Evolutionary conservation across 2,797 vertebrate genomes (phyloP), one percentile per base, ranked within the genome.

Genomic region (Pangasius mekongensis): DNA sequence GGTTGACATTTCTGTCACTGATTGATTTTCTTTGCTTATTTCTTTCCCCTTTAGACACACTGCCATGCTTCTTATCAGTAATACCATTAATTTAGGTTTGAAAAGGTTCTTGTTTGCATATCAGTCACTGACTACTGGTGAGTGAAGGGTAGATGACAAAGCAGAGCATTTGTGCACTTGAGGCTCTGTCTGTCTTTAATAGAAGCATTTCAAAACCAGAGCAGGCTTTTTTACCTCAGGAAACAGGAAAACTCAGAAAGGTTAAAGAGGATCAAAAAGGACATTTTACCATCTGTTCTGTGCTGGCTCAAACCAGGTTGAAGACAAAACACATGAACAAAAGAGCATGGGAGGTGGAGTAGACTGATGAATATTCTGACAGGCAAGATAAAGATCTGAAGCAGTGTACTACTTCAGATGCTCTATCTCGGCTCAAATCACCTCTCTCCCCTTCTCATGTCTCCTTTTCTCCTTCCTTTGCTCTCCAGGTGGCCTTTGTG

Each of bases 401-500:
- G 67, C 86, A 81, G 71, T 30, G 33, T 73, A 69, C 49, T 78
- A 49, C 69, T 85, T 82, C 62, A 85, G 62, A 80, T n/a, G 33
- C 52, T 77, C 49, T 80, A 33, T 73, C 66, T 88, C 84, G 60
- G 47, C 52, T 69, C 30, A 54, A 36, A 84, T 47, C 36, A 52
- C 73, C 10, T 67, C 80, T 60, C 82, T 20, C 71, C 84, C 89
- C 83, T 56, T 82, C 64, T 78, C 49, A 1, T 62, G 69, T 78
- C 67, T 66, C 76, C 76, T 77, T 43, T 82, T 69, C 49, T 47
- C 83, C 22, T 56, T 85, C 54, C 85, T 78, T 54, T 74, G 77
- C 64, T 54, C 87, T 91, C 80, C 64, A 86, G 36, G 56, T 86
- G 87, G 91, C 92, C 92, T 93, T 90, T 91, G 74, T 93, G 92